These are phyloP conservation scores for Eulemur coronatus DNA, from an alignment of 2,797 vertebrate genomes.

Conservation along the genomic window DNA sequence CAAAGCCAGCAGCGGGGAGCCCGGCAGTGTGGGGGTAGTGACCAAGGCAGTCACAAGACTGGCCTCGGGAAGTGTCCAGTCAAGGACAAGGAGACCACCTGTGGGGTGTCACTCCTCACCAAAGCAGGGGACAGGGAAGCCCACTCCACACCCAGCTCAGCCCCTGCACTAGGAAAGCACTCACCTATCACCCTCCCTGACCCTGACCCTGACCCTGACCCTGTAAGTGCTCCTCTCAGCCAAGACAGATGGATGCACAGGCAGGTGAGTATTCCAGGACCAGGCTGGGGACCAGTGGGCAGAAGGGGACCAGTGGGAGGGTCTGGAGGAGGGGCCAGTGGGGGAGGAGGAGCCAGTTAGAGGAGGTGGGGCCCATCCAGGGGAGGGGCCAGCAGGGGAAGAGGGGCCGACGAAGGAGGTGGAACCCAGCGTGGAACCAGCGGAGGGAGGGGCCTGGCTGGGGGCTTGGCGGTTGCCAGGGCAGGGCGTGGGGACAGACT, in stretches of 20 bases:
- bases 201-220: neutral
- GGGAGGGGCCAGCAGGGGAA: accelerated
- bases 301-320: no score
- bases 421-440: accelerated
- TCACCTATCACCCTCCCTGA: neutral
- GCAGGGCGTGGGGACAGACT: no score
- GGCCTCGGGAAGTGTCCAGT: neutral
- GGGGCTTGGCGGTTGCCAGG: no score
- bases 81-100: neutral
- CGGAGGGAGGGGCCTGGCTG: accelerated
- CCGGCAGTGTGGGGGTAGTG: neutral
- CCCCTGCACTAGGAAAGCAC: neutral
- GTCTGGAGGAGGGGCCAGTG: neutral
- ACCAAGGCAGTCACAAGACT: neutral
- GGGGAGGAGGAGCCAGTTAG: accelerated
- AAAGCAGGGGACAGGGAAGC: neutral
- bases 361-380: neutral
- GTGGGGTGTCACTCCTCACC: no score
- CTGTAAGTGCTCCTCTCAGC: neutral
- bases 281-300: no score
- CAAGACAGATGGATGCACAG: neutral
- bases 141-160: neutral
- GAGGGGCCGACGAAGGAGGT: no score
- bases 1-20: neutral
- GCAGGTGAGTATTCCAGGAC: neutral